Conservation (phyloP, 2,113 vertebrate genomes). For the Mesitornis unicolor region DNA sequence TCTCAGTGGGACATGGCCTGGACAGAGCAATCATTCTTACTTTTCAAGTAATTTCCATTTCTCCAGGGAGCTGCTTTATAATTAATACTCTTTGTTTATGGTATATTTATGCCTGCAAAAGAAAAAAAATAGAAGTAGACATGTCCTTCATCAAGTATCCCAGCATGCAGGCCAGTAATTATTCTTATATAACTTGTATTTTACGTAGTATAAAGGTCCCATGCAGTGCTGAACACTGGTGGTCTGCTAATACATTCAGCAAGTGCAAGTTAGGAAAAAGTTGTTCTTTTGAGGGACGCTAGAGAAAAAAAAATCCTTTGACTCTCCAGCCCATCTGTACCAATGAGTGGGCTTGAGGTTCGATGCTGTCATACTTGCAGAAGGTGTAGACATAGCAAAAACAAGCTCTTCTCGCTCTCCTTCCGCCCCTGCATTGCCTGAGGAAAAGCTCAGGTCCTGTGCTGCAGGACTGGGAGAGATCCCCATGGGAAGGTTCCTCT, state of each 20-base stretch:
- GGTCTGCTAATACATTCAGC: neutral
- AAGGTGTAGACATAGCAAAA: neutral
- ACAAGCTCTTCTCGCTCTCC: neutral
- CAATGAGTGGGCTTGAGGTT: neutral
- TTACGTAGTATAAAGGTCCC: neutral
- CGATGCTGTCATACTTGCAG: neutral
- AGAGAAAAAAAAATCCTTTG: neutral
- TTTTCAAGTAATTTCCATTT: slow-evolving; percentile 43
- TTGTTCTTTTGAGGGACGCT: neutral
- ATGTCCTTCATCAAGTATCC: neutral
- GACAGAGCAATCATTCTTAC: slow-evolving; percentile 13
- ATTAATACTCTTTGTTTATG: slow-evolving; percentile 45
- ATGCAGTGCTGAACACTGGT: neutral
- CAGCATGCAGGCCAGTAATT: slow-evolving; percentile 3
- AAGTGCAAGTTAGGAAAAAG: neutral
- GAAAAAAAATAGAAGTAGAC: neutral
- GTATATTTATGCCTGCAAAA: slow-evolving; percentile 18
- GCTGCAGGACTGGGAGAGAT: neutral
- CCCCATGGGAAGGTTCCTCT: neutral
- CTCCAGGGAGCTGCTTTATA: slow-evolving; percentile 47
- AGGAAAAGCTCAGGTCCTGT: neutral
- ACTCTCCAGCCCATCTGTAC: neutral
- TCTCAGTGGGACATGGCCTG: neutral
- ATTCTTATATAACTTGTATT: slow-evolving; percentile 1
- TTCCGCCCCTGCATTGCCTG: neutral